A percentile compares a stretch with the other conserved stretches of the same genome.
These are phyloP conservation scores for Scolopax bukidnonensis DNA, from an alignment of 2,797 vertebrate species.

Conservation along the genomic window DNA sequence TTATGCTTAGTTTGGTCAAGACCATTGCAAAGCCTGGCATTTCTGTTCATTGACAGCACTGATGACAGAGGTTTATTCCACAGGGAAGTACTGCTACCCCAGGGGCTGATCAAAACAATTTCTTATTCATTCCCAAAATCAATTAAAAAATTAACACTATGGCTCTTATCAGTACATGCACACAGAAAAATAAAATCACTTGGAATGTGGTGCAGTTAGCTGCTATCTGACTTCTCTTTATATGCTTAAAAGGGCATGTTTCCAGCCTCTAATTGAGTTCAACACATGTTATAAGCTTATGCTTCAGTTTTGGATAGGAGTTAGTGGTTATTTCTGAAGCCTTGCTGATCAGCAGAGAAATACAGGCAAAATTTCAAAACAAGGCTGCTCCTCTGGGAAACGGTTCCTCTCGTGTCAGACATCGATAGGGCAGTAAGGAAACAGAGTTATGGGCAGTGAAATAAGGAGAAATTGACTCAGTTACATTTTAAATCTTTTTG, in stretches of 20 bases:
- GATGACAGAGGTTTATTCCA: not conserved
- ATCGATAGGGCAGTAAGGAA: not conserved
- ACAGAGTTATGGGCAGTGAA: not conserved
- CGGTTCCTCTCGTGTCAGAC: not conserved
- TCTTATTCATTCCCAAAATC: not conserved
- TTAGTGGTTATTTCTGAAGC: not conserved
- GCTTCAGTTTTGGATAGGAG: not conserved
- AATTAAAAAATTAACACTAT: not conserved
- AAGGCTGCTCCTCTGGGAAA: not conserved
- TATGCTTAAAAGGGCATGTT: conserved; percentile 28
- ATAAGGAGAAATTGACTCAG: not conserved
- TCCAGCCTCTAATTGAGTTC: conserved; percentile 12
- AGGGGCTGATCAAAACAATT: not conserved
- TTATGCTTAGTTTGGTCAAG: not conserved
- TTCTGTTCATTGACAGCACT: not conserved
- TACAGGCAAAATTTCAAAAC: not conserved
- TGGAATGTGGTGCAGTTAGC: not conserved
- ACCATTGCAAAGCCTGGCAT: not conserved
- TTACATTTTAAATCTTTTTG: not conserved
- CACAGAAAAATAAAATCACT: not conserved
- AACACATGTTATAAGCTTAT: not conserved
- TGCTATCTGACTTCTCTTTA: conserved; percentile 35
- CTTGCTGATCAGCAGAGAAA: not conserved
- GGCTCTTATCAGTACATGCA: not conserved
- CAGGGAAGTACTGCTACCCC: not conserved